phyloP scores from a whole-genome alignment of 1,140 invertebrate species.

The Pantala flavescens region DNA sequence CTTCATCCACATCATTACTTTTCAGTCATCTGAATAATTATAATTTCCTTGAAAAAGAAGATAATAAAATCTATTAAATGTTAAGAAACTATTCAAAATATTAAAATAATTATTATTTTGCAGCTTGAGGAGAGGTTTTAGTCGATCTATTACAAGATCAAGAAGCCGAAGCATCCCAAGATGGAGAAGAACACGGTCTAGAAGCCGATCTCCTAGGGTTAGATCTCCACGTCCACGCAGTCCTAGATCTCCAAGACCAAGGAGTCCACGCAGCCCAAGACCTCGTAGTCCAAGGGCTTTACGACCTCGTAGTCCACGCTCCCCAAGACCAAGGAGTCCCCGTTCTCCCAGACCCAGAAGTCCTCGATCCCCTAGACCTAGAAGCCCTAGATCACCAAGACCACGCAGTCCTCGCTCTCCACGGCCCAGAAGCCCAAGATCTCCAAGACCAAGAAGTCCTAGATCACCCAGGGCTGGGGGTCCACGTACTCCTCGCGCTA shows the following conservation, averaged over 20 bases:
- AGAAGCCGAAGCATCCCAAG: conserved; percentile 33
- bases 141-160: conserved; percentile 32
- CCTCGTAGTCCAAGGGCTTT: conserved; percentile 18
- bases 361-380: conserved; percentile 16
- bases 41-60: too few species aligned
- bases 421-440: conserved; percentile 31
- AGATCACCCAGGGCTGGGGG: neutral
- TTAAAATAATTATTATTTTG: neutral
- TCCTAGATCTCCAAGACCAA: neutral
- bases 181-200: conserved; percentile 31
- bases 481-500: neutral
- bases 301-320: neutral
- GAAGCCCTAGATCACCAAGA: conserved; percentile 12
- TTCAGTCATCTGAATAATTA: too few species aligned
- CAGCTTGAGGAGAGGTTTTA: conserved; percentile 14
- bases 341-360: conserved; percentile 9
- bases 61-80: too few species aligned
- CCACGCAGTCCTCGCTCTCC: conserved; percentile 23
- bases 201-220: conserved; percentile 34
- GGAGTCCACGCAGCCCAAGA: neutral
- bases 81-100: too few species aligned
- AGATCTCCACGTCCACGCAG: conserved; percentile 7
- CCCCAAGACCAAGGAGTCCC: conserved; percentile 14
- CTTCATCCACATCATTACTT: too few species aligned
- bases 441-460: conserved; percentile 14